A percentile compares a stretch with the other conserved stretches of the same genome.
Evolutionary conservation across 2,113 vertebrate genomes (phyloP).

Genomic region (Pterophyllum scalare): DNA sequence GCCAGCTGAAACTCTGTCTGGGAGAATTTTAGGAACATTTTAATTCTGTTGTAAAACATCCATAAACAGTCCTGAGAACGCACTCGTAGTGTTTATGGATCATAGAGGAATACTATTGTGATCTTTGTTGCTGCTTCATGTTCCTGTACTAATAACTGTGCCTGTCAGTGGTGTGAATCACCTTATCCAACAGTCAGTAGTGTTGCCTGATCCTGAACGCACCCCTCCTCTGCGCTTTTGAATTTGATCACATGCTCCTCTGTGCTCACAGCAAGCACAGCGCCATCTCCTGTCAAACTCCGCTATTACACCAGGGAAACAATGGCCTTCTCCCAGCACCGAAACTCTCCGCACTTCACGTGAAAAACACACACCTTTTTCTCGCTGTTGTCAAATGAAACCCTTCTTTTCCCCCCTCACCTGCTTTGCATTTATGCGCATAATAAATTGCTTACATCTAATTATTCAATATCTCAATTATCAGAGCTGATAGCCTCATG

Average conservation of each 20-base stretch:
- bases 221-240: slow-evolving; percentile 15
- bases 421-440: slow-evolving; percentile 58
- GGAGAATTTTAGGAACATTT: not conserved
- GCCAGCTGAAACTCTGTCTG: not conserved
- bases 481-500: slow-evolving; percentile 62
- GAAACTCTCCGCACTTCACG: not conserved
- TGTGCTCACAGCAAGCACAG: slow-evolving; percentile 54
- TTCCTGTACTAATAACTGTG: not conserved
- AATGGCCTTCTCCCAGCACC: not conserved
- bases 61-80: slow-evolving; percentile 3
- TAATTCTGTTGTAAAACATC: not conserved
- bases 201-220: slow-evolving; percentile 44
- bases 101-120: not conserved
- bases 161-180: slow-evolving; percentile 21
- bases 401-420: not conserved
- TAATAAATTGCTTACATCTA: slow-evolving; percentile 70
- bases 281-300: slow-evolving; percentile 77
- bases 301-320: slow-evolving; percentile 41
- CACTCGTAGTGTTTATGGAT: not conserved
- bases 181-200: slow-evolving; percentile 32
- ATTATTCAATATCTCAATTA: slow-evolving; percentile 77
- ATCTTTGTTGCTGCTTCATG: not conserved
- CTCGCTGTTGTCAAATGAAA: slow-evolving; percentile 21
- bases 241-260: slow-evolving; percentile 36
- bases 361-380: slow-evolving; percentile 20